A percentile compares a stretch with the other conserved stretches of the same genome.
These are phyloP conservation scores for Zaprionus lineosus DNA, from an alignment of 2,888 invertebrate genomes.

Conservation along the genomic window DNA sequence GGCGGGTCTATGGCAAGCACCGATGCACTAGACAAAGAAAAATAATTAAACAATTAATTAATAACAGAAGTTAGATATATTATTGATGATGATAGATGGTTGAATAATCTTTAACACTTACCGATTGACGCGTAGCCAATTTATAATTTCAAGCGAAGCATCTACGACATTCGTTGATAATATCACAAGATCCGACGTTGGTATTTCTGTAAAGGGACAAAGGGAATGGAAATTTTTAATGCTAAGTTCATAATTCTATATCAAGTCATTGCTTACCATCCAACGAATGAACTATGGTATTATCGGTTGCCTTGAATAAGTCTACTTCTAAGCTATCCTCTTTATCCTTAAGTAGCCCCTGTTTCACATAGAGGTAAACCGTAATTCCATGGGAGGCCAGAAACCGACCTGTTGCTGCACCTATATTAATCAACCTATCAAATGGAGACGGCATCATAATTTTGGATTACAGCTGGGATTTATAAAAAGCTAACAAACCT, in stretches of 20 bases:
- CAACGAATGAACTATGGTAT: conserved; percentile 84
- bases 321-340: conserved; percentile 85
- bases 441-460: neutral
- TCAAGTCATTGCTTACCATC: conserved; percentile 68
- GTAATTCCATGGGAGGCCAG: conserved; percentile 91
- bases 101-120: conserved; percentile 28
- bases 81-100: no score
- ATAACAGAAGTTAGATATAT: no score
- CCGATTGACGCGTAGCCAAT: conserved; percentile 88
- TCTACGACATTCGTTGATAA: conserved; percentile 79
- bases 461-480: neutral
- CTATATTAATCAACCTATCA: conserved; percentile 85
- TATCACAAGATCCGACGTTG: conserved; percentile 83
- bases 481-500: conserved; percentile 32
- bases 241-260: no score
- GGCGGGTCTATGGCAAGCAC: conserved; percentile 91
- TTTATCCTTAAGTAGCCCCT: conserved; percentile 83
- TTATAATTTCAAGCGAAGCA: conserved; percentile 84
- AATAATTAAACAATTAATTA: neutral
- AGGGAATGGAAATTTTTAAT: neutral
- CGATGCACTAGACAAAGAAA: conserved; percentile 84
- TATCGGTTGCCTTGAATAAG: conserved; percentile 87
- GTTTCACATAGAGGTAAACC: conserved; percentile 85
- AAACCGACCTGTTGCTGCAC: conserved; percentile 90
- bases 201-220: conserved; percentile 76